phyloP scores from a whole-genome alignment of 2,888 invertebrate species.

The Tachystola acroxantha region DNA sequence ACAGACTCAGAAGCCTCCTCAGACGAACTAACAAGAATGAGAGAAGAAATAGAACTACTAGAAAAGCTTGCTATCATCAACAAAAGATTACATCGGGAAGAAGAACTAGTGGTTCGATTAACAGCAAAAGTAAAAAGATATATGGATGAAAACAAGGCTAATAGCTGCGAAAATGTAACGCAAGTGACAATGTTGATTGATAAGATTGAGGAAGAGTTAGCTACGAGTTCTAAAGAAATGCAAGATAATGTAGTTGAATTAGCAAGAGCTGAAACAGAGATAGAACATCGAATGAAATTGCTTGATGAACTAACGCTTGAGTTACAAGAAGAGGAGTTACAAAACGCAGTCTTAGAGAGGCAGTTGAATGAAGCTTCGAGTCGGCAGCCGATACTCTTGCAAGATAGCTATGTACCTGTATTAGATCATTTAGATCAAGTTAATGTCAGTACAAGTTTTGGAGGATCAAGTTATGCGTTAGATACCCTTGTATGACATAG shows the following conservation, averaged over 20 bases:
- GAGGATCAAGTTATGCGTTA: slow-evolving; percentile 48
- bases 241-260: slow-evolving; percentile 71
- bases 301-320: slow-evolving; percentile 75
- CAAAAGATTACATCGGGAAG: slow-evolving; percentile 84
- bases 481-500: slow-evolving; percentile 70
- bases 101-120: slow-evolving; percentile 83
- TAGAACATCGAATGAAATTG: slow-evolving; percentile 72
- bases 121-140: slow-evolving; percentile 81
- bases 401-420: slow-evolving; percentile 68
- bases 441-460: slow-evolving; percentile 28
- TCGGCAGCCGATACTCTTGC: slow-evolving; percentile 62
- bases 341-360: slow-evolving; percentile 68
- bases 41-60: slow-evolving; percentile 83
- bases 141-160: slow-evolving; percentile 69
- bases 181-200: slow-evolving; percentile 68
- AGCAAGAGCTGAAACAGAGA: slow-evolving; percentile 67
- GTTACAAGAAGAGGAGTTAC: slow-evolving; percentile 67
- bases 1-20: slow-evolving; percentile 71
- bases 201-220: slow-evolving; percentile 73
- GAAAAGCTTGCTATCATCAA: slow-evolving; percentile 86
- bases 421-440: slow-evolving; percentile 49
- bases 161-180: slow-evolving; percentile 66
- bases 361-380: slow-evolving; percentile 65
- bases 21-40: slow-evolving; percentile 76
- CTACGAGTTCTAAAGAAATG: slow-evolving; percentile 71